These are phyloP conservation scores for Brotula barbata DNA, from an alignment of 2,797 vertebrate genomes.

Conservation along the genomic window DNA sequence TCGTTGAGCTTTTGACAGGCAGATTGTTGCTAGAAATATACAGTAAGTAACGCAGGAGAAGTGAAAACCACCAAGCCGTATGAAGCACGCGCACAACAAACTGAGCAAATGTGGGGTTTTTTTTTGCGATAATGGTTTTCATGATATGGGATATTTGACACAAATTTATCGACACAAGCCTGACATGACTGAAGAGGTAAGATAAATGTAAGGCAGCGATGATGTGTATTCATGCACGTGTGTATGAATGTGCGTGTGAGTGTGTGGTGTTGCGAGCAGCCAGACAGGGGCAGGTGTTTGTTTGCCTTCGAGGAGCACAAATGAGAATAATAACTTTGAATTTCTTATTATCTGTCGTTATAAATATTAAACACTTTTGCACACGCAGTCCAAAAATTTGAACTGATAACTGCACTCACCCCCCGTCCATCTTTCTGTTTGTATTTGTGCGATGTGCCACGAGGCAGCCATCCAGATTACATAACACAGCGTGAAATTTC, in stretches of 20 bases:
- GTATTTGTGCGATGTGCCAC: background rate
- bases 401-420: background rate
- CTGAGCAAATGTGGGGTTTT: conserved; percentile 20
- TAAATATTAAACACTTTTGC: conserved; percentile 15
- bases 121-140: conserved; percentile 33
- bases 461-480: background rate
- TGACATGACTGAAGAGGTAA: conserved; percentile 30
- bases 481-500: background rate
- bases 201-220: conserved; percentile 26
- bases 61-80: conserved; percentile 17
- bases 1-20: conserved; percentile 13
- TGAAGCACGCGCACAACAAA: conserved; percentile 40
- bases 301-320: conserved; percentile 15
- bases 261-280: background rate
- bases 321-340: conserved; percentile 21
- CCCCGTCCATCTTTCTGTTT: background rate
- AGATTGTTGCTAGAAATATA: conserved; percentile 16
- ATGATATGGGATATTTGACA: conserved; percentile 29
- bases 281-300: conserved; percentile 2
- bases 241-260: conserved; percentile 18
- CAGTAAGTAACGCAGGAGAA: conserved; percentile 4
- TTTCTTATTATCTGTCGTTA: conserved; percentile 5
- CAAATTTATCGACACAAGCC: conserved; percentile 41
- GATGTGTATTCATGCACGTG: conserved; percentile 47
- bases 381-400: conserved; percentile 18